These are phyloP conservation scores for Halocynthia aurantium DNA, from an alignment of 23 tunicate species.

Conservation along the genomic window DNA sequence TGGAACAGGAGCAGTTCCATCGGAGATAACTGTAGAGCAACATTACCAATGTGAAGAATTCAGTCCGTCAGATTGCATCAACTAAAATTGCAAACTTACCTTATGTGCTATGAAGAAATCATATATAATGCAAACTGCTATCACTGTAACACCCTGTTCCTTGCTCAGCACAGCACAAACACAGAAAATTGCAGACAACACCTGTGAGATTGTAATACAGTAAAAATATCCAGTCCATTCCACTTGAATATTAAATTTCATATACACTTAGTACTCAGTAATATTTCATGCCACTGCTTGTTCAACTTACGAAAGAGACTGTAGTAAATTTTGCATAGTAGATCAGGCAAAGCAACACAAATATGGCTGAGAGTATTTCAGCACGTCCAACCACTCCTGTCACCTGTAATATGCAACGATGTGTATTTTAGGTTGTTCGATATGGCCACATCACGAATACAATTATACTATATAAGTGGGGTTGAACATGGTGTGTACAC, in stretches of 20 bases:
- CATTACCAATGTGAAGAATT: background rate
- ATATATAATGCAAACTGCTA: constrained; percentile 45
- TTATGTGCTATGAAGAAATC: constrained; percentile 54
- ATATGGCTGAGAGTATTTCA: constrained; percentile 72
- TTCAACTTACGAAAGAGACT: constrained; percentile 25
- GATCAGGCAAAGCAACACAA: constrained; percentile 55
- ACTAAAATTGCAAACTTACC: constrained; percentile 15
- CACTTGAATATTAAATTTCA: too few relatives aligned
- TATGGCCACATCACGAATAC: too few relatives aligned
- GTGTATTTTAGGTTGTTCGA: background rate
- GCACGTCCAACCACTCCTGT: constrained; percentile 89
- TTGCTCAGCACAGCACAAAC: constrained; percentile 53
- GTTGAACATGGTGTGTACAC: too few relatives aligned
- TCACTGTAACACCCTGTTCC: constrained; percentile 82
- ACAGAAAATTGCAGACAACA: constrained; percentile 32
- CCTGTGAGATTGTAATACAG: constrained; percentile 23
- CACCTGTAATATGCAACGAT: constrained; percentile 32
- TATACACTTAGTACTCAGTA: background rate
- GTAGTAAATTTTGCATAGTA: constrained; percentile 31
- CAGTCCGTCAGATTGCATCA: too few relatives aligned
- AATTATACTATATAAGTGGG: too few relatives aligned
- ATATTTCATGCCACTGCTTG: background rate
- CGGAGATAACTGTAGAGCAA: background rate
- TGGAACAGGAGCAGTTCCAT: constrained; percentile 1
- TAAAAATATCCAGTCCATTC: background rate